These are phyloP conservation scores for Microplitis deprimator DNA, from an alignment of 2,888 invertebrate genomes.

Conservation along the genomic window DNA sequence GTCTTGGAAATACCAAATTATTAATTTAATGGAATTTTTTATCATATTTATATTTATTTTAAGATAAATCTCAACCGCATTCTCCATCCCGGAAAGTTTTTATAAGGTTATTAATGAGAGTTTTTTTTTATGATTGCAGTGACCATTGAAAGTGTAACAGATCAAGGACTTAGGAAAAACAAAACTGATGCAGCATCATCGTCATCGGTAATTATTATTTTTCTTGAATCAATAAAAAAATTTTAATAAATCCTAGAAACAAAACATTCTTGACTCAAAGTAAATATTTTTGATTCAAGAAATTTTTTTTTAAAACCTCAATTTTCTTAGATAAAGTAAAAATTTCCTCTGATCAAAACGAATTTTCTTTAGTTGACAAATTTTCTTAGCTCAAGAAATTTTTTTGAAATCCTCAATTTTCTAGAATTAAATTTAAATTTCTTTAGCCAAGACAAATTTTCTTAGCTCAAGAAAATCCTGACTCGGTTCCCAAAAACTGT, in stretches of 20 bases:
- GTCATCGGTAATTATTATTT: constrained; percentile 56
- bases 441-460: no score
- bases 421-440: no score
- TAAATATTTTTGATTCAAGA: no score
- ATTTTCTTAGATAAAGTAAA: no score
- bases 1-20: not conserved
- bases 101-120: not conserved
- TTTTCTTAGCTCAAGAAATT: no score
- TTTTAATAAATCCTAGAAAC: not conserved
- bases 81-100: not conserved
- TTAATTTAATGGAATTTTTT: not conserved
- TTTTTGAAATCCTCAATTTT: no score
- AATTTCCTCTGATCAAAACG: no score
- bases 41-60: not conserved
- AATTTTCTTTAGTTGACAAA: no score
- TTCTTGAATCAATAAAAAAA: not conserved
- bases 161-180: constrained; percentile 56
- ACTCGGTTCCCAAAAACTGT: no score
- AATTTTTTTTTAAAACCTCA: no score
- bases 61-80: not conserved
- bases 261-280: not conserved
- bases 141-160: constrained; percentile 58
- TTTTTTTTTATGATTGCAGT: constrained; percentile 54
- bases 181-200: constrained; percentile 63
- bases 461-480: no score